phyloP scores from a whole-genome alignment of 2,888 invertebrate genomes.

The Drosophila hawaiiensis region DNA sequence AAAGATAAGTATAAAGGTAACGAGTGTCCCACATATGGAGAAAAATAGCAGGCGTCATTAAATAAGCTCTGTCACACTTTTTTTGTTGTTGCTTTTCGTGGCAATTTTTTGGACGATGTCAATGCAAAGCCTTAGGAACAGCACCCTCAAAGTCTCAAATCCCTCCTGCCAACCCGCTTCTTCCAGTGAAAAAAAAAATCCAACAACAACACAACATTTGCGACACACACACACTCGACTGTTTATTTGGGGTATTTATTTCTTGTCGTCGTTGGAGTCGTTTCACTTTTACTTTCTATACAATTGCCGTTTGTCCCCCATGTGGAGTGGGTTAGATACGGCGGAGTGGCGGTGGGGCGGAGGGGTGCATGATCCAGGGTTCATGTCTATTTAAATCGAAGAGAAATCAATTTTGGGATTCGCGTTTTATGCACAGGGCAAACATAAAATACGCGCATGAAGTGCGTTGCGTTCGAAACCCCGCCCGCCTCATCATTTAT shows the following conservation, averaged over 20 bases:
- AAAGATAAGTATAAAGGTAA: slow-evolving; percentile 23
- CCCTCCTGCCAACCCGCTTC: neutral
- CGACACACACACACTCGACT: slow-evolving; percentile 23
- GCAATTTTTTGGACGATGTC: slow-evolving; percentile 37
- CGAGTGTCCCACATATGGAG: slow-evolving; percentile 29
- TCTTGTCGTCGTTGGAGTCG: slow-evolving; percentile 55
- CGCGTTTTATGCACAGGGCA: slow-evolving; percentile 71
- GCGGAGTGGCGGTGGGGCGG: too few species aligned
- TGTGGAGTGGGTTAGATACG: neutral
- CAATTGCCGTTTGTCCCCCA: slow-evolving; percentile 55
- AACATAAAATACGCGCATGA: slow-evolving; percentile 76
- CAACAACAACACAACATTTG: slow-evolving; percentile 10
- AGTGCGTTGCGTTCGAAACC: slow-evolving; percentile 46
- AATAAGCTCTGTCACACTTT: slow-evolving; percentile 74
- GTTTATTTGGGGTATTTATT: slow-evolving; percentile 78
- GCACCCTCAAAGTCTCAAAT: slow-evolving; percentile 2
- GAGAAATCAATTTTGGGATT: slow-evolving; percentile 77
- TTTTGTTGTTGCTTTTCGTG: slow-evolving; percentile 9
- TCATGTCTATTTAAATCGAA: slow-evolving; percentile 76
- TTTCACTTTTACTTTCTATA: slow-evolving; percentile 70
- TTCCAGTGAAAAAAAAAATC: neutral
- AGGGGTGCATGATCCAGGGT: slow-evolving; percentile 6
- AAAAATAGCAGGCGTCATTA: slow-evolving; percentile 59
- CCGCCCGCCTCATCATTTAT: slow-evolving; percentile 7
- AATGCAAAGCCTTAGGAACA: slow-evolving; percentile 26